Conservation (phyloP, 2,113 vertebrate genomes). For the Gopherus flavomarginatus region DNA sequence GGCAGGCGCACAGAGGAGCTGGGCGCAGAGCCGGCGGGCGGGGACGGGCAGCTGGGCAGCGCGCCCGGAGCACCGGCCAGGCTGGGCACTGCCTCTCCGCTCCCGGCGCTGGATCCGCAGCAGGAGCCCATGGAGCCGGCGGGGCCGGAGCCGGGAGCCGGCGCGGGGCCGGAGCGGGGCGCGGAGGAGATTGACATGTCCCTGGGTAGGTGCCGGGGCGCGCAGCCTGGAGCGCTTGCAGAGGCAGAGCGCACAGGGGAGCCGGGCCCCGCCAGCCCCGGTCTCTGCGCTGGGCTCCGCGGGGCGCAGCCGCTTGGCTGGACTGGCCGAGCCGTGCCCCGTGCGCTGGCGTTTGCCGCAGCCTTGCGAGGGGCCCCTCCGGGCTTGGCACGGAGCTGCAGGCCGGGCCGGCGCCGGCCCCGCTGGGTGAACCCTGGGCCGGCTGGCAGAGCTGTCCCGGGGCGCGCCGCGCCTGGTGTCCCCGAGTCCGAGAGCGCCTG, state of each 20-base stretch:
- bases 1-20: slow-evolving; percentile 4
- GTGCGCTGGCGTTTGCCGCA: no score
- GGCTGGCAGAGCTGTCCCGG: no score
- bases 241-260: not conserved
- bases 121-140: slow-evolving; percentile 2
- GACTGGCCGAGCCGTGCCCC: no score
- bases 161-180: not conserved
- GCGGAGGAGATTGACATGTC: slow-evolving; percentile 58
- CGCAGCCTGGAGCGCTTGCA: no score
- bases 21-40: not conserved
- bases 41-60: not conserved
- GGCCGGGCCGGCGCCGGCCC: no score
- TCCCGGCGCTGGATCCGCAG: not conserved
- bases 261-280: not conserved
- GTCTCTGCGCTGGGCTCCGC: no score
- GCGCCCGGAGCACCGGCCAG: not conserved
- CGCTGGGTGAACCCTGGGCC: no score
- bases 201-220: slow-evolving; percentile 33
- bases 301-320: no score
- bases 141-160: not conserved
- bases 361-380: no score
- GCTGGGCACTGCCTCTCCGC: not conserved
- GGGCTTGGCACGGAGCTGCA: no score
- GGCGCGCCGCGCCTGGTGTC: no score
- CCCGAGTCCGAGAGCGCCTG: no score